phyloP scores from a whole-genome alignment of 1,140 invertebrate genomes.

The Heliconius melpomene region DNA sequence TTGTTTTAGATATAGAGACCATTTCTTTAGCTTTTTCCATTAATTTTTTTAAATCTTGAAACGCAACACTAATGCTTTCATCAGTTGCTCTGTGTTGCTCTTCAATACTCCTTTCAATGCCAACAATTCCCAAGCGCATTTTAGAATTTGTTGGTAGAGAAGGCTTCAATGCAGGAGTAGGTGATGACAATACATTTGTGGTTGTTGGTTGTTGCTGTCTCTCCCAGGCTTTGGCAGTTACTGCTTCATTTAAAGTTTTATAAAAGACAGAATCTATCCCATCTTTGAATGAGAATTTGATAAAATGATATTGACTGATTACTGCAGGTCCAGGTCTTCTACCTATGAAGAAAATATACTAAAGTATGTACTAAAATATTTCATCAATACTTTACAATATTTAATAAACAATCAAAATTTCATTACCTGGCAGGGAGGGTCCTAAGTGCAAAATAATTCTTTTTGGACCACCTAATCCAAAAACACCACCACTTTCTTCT shows the following conservation, averaged over 20 bases:
- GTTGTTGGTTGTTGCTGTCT: slow-evolving; percentile 53
- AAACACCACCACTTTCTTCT: slow-evolving; percentile 87
- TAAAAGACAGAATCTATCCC: slow-evolving; percentile 89
- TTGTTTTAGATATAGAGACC: slow-evolving; percentile 95
- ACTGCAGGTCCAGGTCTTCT: slow-evolving; percentile 88
- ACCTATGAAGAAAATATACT: slow-evolving; percentile 62
- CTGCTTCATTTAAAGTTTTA: slow-evolving; percentile 82
- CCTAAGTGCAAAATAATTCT: slow-evolving; percentile 92
- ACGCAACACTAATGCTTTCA: slow-evolving; percentile 94
- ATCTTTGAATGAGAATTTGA: slow-evolving; percentile 95
- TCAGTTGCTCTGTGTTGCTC: slow-evolving; percentile 95
- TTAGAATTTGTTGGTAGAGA: slow-evolving; percentile 81
- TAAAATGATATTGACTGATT: slow-evolving; percentile 86
- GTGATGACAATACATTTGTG: slow-evolving; percentile 41
- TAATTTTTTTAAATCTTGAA: slow-evolving; percentile 96
- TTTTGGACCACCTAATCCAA: slow-evolving; percentile 89
- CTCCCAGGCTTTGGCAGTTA: slow-evolving; percentile 85
- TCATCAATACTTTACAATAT: neutral
- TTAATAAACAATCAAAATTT: neutral
- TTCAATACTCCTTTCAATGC: slow-evolving; percentile 96
- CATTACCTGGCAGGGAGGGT: slow-evolving; percentile 82
- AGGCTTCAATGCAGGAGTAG: slow-evolving; percentile 47
- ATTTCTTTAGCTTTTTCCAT: slow-evolving; percentile 99
- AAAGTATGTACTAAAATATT: neutral
- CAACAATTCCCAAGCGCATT: slow-evolving; percentile 94